phyloP scores from a whole-genome alignment of 2,888 invertebrate species.

The Prionchulus punctatus region DNA sequence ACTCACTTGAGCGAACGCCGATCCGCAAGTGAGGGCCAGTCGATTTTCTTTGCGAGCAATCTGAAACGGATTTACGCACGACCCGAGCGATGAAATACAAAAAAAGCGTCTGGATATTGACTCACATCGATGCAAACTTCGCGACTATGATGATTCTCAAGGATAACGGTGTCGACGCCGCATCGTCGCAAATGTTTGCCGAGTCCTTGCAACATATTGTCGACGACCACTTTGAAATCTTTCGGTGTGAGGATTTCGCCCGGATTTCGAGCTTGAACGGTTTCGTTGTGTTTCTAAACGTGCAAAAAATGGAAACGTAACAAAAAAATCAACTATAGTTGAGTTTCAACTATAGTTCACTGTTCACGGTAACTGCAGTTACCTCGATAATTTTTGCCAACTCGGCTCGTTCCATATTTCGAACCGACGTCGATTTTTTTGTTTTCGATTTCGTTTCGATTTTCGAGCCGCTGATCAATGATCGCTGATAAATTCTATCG shows the following conservation, averaged over 20 bases:
- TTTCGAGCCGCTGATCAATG: neutral
- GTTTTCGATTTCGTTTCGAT: neutral
- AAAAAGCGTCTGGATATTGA: too few relatives aligned
- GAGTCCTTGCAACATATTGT: constrained; percentile 42
- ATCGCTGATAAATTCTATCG: neutral
- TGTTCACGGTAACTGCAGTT: neutral
- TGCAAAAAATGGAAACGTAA: too few relatives aligned
- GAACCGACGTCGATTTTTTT: neutral
- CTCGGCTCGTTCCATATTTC: constrained; percentile 3
- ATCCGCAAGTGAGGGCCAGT: too few relatives aligned
- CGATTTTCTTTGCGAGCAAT: neutral
- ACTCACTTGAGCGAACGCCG: too few relatives aligned
- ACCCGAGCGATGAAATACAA: neutral
- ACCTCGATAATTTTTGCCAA: constrained; percentile 6
- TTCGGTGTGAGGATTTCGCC: too few relatives aligned
- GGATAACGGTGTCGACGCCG: constrained; percentile 45
- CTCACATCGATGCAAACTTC: constrained; percentile 22
- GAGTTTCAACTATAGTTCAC: too few relatives aligned
- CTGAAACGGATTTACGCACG: neutral
- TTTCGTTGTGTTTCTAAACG: too few relatives aligned
- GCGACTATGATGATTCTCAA: constrained; percentile 41
- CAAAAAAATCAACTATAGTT: too few relatives aligned
- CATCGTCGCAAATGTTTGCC: constrained; percentile 48
- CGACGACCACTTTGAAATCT: constrained; percentile 42
- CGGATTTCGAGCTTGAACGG: too few relatives aligned